These are phyloP conservation scores for Acrossocheilus fasciatus DNA, from an alignment of 2,797 vertebrate species.

Conservation along the genomic window DNA sequence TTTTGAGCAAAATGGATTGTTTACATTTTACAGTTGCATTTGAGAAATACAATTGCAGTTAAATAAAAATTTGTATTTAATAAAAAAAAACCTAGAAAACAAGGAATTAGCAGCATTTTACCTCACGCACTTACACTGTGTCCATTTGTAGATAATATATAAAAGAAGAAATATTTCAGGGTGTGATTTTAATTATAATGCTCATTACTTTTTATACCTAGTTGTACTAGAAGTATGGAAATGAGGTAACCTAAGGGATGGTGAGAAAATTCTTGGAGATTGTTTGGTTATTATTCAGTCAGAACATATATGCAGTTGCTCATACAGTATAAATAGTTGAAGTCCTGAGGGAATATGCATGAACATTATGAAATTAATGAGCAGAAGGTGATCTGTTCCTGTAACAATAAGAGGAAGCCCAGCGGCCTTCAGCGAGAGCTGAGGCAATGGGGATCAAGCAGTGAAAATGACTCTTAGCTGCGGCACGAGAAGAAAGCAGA, in stretches of 20 bases:
- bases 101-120: not conserved
- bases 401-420: slow-evolving; percentile 41
- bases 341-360: slow-evolving; percentile 22
- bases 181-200: slow-evolving; percentile 23
- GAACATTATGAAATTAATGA: slow-evolving; percentile 40
- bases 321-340: slow-evolving; percentile 9
- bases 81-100: no score
- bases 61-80: not conserved
- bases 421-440: slow-evolving; percentile 22
- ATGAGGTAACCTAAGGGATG: slow-evolving; percentile 13
- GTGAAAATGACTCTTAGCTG: slow-evolving; percentile 16
- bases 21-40: not conserved
- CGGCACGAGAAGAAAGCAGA: slow-evolving; percentile 27
- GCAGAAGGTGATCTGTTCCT: slow-evolving; percentile 39
- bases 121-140: not conserved
- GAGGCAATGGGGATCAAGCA: slow-evolving; percentile 37
- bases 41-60: not conserved
- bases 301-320: not conserved
- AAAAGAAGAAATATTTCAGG: not conserved
- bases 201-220: slow-evolving; percentile 1
- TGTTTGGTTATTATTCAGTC: slow-evolving; percentile 28
- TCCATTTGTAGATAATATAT: not conserved
- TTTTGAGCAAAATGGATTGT: not conserved
- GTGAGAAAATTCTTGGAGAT: not conserved
- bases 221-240: slow-evolving; percentile 15